phyloP scores from a whole-genome alignment of 1,140 invertebrate genomes.

The Drosophila bipectinata region DNA sequence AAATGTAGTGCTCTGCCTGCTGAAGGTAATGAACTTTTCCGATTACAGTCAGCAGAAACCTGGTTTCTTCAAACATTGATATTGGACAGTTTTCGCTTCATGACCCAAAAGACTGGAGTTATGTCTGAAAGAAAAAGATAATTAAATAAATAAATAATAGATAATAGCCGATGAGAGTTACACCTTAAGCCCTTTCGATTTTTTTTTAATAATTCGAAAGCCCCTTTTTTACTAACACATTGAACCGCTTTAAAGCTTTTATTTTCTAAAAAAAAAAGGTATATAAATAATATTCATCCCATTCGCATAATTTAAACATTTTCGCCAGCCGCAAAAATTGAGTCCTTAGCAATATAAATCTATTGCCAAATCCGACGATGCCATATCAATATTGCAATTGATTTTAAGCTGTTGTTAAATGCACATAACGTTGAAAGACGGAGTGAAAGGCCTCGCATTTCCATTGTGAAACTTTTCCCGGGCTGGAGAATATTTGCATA shows the following conservation, averaged over 20 bases:
- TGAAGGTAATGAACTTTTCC: no score
- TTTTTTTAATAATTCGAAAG: neutral
- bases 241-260: neutral
- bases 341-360: neutral
- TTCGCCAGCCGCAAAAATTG: neutral
- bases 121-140: no score
- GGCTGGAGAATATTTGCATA: conserved; percentile 70
- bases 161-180: no score
- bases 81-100: no score
- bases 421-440: conserved; percentile 37
- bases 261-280: neutral
- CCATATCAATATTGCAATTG: conserved; percentile 76
- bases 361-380: conserved; percentile 39
- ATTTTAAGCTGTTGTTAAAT: conserved; percentile 77
- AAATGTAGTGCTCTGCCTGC: no score
- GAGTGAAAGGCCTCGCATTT: conserved; percentile 45
- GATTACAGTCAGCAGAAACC: no score
- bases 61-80: no score
- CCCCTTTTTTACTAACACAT: neutral
- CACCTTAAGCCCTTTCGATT: no score
- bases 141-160: no score
- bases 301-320: neutral
- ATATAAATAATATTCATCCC: neutral
- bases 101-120: no score
- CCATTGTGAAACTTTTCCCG: conserved; percentile 64